Evolutionary conservation across 2,888 invertebrate species (phyloP), one percentile per base, ranked within the genome.

Genomic region (Apamea monoglypha): DNA sequence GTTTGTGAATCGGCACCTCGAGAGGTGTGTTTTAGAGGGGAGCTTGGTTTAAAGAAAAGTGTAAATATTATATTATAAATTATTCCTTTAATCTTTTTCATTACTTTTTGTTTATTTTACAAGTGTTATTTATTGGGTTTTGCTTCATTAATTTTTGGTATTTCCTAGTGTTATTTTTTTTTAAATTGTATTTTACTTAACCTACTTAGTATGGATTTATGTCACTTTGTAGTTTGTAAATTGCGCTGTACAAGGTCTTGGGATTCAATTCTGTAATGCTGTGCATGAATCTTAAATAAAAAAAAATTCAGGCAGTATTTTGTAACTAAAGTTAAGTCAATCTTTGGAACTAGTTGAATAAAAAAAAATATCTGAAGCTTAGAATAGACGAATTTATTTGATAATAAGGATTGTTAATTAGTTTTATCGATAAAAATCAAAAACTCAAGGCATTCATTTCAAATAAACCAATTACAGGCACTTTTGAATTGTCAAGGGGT

Each of bases 1-100:
- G 81, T 86, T 89, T 90, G 81, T 87, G 70, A 83, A 85, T 80
- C 72, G 68, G 76, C 70, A 82, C 83, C 80, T 86, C 70, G 53
- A 76, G 85, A 88, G 85, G 80, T 89, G 80, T 76, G 36, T 74
- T 78, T 86, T 72, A 71, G 36, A 82, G 61, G 73, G 64, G 64
- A 76, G 68, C 29, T 72, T 47, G 36, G 6, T 36, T 70, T 36
- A 63, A 78, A 74, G 66, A 29, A 63, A 83, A 75, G n/a, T n/a
- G n/a, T n/a, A n/a, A n/a, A n/a, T n/a, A n/a, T n/a, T n/a, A n/a
- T n/a, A n/a, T n/a, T n/a, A n/a, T n/a, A n/a, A n/a, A n/a, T n/a
- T n/a, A n/a, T n/a, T n/a, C n/a, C n/a, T n/a, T n/a, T n/a, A n/a
- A n/a, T n/a, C n/a, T n/a, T n/a, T n/a, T n/a, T n/a, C n/a, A n/a